Evolutionary conservation across 2,888 invertebrate species (phyloP).

Genomic region (Spodoptera littoralis): DNA sequence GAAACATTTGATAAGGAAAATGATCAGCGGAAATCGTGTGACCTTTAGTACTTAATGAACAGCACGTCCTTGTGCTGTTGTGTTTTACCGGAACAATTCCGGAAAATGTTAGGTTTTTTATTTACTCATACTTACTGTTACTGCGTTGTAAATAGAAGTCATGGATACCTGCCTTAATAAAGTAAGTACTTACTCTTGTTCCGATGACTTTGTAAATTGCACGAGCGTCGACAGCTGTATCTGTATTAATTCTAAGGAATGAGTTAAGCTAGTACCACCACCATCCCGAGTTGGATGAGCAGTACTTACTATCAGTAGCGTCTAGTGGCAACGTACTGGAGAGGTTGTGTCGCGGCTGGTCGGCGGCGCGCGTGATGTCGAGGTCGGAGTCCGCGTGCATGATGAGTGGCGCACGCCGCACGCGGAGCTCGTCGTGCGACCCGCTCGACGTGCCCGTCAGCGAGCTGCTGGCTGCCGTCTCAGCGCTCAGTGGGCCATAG

Average conservation of each 20-base stretch:
- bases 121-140: background rate
- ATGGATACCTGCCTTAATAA: background rate
- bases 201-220: no score
- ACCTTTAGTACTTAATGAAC: conserved; percentile 5
- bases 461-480: conserved; percentile 79
- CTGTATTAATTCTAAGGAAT: background rate
- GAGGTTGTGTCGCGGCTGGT: conserved; percentile 63
- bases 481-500: conserved; percentile 88
- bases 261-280: conserved; percentile 29
- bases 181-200: background rate
- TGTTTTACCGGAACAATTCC: conserved; percentile 2
- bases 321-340: conserved; percentile 67
- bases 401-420: conserved; percentile 79
- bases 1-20: conserved; percentile 31
- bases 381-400: conserved; percentile 93
- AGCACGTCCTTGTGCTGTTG: conserved; percentile 14
- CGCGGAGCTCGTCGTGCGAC: conserved; percentile 82
- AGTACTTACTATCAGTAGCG: conserved; percentile 36
- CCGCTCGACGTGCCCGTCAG: conserved; percentile 79
- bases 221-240: background rate
- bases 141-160: background rate
- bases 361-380: conserved; percentile 82
- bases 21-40: conserved; percentile 20
- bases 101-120: background rate
- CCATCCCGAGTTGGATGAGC: conserved; percentile 19